These are phyloP conservation scores for Arothron firmamentum DNA, from an alignment of 2,113 vertebrate genomes.

Conservation along the genomic window DNA sequence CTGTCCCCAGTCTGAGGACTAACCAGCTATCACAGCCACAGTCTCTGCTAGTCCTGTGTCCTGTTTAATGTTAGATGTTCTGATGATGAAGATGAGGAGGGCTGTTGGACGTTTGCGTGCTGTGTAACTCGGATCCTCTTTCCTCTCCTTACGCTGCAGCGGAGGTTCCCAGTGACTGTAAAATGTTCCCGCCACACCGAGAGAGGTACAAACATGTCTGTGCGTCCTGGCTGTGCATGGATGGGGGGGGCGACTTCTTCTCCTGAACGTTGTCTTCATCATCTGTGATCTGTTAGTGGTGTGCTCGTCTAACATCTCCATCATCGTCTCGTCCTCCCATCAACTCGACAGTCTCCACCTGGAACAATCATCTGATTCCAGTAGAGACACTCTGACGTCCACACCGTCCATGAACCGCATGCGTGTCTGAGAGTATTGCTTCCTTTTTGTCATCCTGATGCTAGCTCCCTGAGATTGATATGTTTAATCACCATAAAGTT, in stretches of 20 bases:
- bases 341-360: background rate
- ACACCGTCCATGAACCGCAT: too few relatives aligned
- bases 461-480: too few relatives aligned
- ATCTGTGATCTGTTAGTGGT: slow-evolving; percentile 5
- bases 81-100: background rate
- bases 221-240: slow-evolving; percentile 49
- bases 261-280: slow-evolving; percentile 36
- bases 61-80: background rate
- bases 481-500: too few relatives aligned
- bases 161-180: slow-evolving; percentile 59
- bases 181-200: slow-evolving; percentile 74
- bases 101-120: background rate
- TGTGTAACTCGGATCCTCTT: slow-evolving; percentile 37
- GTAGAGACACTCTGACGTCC: too few relatives aligned
- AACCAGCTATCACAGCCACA: too few relatives aligned
- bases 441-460: too few relatives aligned
- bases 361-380: too few relatives aligned
- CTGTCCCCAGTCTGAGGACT: too few relatives aligned
- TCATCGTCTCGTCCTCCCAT: slow-evolving; percentile 14
- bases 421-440: too few relatives aligned
- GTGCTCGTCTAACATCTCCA: too few relatives aligned
- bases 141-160: slow-evolving; percentile 57
- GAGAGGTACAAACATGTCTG: slow-evolving; percentile 64
- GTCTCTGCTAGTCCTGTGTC: too few relatives aligned
- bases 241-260: slow-evolving; percentile 23